Evolutionary conservation across 2,113 vertebrate genomes (phyloP).

Genomic region (Colossoma macropomum): DNA sequence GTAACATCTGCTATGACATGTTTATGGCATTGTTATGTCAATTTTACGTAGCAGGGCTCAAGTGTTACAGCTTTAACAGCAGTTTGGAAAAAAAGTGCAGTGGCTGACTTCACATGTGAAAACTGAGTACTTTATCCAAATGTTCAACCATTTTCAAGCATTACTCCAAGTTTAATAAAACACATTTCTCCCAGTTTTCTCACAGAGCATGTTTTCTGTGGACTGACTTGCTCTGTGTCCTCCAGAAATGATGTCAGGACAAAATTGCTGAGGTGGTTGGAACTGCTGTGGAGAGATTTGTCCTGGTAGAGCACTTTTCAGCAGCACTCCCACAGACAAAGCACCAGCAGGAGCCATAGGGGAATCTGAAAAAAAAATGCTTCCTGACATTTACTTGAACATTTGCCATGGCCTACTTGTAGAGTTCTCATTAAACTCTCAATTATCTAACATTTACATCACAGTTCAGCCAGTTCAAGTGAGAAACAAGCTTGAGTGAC

Average conservation of each 20-base stretch:
- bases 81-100: no score
- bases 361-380: not conserved
- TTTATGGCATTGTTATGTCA: no score
- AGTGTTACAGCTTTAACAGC: no score
- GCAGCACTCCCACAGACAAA: constrained; percentile 28
- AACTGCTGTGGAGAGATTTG: constrained; percentile 16
- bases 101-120: not conserved
- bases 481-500: constrained; percentile 54
- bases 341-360: constrained; percentile 15
- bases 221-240: not conserved
- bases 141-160: not conserved
- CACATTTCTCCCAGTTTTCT: not conserved
- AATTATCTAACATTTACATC: constrained; percentile 56
- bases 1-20: no score
- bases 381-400: constrained; percentile 33
- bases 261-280: constrained; percentile 32
- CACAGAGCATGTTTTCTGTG: constrained; percentile 6
- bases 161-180: not conserved
- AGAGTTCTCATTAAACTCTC: constrained; percentile 56
- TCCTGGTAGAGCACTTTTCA: constrained; percentile 33
- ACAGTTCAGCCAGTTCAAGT: constrained; percentile 35
- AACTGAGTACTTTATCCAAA: not conserved
- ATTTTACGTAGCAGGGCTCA: no score
- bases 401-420: constrained; percentile 44
- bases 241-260: constrained; percentile 19